Conservation (phyloP, 2,113 vertebrate species). For the Silurus meridionalis region DNA sequence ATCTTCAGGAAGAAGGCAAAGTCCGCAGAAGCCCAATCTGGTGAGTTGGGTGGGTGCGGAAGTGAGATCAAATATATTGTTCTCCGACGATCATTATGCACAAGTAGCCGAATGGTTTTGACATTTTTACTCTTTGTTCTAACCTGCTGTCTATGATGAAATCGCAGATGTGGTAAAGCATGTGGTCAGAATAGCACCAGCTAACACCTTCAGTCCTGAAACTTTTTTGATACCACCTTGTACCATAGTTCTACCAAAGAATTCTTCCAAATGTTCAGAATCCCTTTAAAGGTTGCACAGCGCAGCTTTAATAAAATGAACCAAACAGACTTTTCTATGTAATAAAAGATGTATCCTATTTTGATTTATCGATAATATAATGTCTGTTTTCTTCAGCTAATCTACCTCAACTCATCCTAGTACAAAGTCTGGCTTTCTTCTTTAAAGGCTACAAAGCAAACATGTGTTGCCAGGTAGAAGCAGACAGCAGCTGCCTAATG, state of each 20-base stretch:
- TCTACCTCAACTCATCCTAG: constrained; percentile 25
- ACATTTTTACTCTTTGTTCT: too few relatives aligned
- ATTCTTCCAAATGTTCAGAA: background rate
- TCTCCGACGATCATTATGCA: too few relatives aligned
- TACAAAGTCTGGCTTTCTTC: constrained; percentile 40
- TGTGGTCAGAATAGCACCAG: too few relatives aligned
- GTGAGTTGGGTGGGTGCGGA: too few relatives aligned
- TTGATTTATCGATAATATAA: background rate
- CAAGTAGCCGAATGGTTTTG: too few relatives aligned
- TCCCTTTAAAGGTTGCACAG: background rate
- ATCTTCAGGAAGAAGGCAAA: too few relatives aligned
- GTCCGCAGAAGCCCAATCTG: too few relatives aligned
- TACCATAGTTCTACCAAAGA: background rate
- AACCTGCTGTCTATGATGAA: too few relatives aligned
- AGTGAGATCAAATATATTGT: too few relatives aligned
- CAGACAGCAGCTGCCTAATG: constrained; percentile 52
- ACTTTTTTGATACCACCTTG: too few relatives aligned
- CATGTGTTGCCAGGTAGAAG: constrained; percentile 73
- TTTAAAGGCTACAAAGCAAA: constrained; percentile 61
- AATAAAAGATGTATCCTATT: background rate
- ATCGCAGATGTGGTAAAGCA: too few relatives aligned
- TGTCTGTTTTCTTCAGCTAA: background rate
- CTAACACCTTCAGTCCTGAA: too few relatives aligned
- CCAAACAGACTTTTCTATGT: background rate
- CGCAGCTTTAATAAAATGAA: background rate